Evolutionary conservation across 2,113 vertebrate species (phyloP).

Genomic region (Gulo gulo): DNA sequence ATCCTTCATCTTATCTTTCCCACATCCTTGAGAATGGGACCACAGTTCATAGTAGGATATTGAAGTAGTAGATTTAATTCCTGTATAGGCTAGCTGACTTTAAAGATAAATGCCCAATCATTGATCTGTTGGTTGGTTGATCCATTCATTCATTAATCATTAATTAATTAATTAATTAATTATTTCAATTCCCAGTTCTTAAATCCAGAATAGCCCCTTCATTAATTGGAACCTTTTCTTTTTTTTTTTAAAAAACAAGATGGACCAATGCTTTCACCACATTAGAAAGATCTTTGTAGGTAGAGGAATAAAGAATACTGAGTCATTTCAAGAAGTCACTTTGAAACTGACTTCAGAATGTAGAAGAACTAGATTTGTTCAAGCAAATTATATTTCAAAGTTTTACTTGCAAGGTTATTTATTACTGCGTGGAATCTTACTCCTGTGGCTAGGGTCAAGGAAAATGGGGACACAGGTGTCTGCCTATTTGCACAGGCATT

Average conservation of each 20-base stretch:
- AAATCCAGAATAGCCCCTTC: background rate
- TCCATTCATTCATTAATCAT: background rate
- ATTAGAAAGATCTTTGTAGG: background rate
- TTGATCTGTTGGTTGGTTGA: background rate
- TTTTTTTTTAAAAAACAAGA: background rate
- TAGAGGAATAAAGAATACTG: background rate
- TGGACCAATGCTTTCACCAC: background rate
- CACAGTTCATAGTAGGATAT: background rate
- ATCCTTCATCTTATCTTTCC: background rate
- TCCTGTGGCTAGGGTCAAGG: slow-evolving; percentile 42
- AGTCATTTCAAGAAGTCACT: slow-evolving; percentile 13
- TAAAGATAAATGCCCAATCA: background rate
- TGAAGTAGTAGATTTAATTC: background rate
- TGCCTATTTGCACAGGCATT: slow-evolving; percentile 79
- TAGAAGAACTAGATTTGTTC: slow-evolving; percentile 3
- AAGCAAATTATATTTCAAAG: slow-evolving; percentile 36
- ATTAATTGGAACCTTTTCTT: background rate
- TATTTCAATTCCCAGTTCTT: background rate
- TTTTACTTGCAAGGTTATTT: slow-evolving; percentile 61
- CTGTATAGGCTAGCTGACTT: background rate
- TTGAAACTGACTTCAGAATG: slow-evolving; percentile 37
- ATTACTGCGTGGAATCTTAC: slow-evolving; percentile 30
- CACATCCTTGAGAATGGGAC: background rate
- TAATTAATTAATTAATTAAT: background rate
- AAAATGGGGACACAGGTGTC: slow-evolving; percentile 81